Evolutionary conservation across 2,113 vertebrate species (phyloP).

Genomic region (Porphyrio hochstetteri): DNA sequence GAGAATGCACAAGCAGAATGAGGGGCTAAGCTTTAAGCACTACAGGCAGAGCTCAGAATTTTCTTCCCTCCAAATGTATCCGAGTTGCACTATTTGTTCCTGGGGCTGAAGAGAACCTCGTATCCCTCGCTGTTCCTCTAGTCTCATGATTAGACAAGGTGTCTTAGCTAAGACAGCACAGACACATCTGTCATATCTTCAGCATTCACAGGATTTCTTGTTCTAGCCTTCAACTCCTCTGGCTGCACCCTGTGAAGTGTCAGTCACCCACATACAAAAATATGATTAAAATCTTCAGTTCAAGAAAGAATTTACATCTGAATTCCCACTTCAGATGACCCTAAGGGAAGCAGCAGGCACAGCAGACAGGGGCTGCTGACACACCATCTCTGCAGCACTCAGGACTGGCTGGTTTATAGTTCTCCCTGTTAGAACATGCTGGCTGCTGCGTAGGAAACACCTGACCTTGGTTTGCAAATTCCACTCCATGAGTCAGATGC

Average conservation of each 20-base stretch:
- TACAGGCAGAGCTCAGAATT: not conserved
- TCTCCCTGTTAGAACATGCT: not conserved
- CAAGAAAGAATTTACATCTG: not conserved
- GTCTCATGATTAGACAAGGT: not conserved
- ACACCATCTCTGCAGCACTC: not conserved
- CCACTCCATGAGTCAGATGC: constrained; percentile 50
- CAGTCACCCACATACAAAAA: not conserved
- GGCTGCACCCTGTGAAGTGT: not conserved
- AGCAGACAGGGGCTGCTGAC: not conserved
- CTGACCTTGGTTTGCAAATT: constrained; percentile 38
- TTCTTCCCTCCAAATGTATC: not conserved
- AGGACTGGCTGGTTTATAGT: not conserved
- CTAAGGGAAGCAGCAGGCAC: not conserved
- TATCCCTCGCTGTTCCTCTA: not conserved
- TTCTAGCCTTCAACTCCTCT: not conserved
- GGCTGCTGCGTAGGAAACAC: not conserved
- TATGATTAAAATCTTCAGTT: not conserved
- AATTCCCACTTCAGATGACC: not conserved
- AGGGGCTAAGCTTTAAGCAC: not conserved
- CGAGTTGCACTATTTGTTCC: not conserved
- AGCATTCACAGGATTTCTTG: not conserved
- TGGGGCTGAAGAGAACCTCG: not conserved
- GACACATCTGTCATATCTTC: not conserved
- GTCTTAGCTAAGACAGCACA: not conserved
- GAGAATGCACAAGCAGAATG: not conserved